Conservation (phyloP, 2,113 vertebrate species). For the Scomber colias region DNA sequence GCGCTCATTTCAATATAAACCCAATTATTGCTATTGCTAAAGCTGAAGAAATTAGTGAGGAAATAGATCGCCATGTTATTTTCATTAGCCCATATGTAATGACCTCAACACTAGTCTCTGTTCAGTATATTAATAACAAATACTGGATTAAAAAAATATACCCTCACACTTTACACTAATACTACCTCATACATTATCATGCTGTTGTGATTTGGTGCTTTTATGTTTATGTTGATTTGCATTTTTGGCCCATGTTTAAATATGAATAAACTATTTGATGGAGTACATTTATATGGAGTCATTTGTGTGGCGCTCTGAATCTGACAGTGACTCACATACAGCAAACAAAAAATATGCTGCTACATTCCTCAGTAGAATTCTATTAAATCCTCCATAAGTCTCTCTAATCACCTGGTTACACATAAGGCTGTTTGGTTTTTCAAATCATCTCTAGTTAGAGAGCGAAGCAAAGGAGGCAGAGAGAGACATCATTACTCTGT, state of each 20-base stretch:
- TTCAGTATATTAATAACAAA: slow-evolving; percentile 27
- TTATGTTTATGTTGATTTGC: neutral
- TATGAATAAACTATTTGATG: slow-evolving; percentile 37
- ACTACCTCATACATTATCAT: slow-evolving; percentile 1
- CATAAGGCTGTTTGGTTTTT: slow-evolving; percentile 86
- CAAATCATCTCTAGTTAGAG: slow-evolving; percentile 87
- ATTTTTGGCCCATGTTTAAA: slow-evolving; percentile 14
- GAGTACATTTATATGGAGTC: slow-evolving; percentile 20
- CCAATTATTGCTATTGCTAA: slow-evolving; percentile 79
- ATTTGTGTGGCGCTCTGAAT: neutral
- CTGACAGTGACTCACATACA: slow-evolving; percentile 39
- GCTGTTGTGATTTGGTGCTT: neutral
- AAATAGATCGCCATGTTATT: slow-evolving; percentile 64
- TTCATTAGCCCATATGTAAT: slow-evolving; percentile 59
- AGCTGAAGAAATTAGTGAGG: slow-evolving; percentile 68
- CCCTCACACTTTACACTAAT: neutral
- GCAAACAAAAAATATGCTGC: slow-evolving; percentile 48
- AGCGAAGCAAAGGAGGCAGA: slow-evolving; percentile 49
- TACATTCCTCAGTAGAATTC: slow-evolving; percentile 70
- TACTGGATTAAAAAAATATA: neutral
- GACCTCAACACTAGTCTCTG: slow-evolving; percentile 21
- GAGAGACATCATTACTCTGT: slow-evolving; percentile 87
- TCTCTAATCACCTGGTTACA: slow-evolving; percentile 86
- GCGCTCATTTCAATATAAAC: slow-evolving; percentile 82
- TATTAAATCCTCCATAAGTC: slow-evolving; percentile 79